Evolutionary conservation across 2,888 invertebrate genomes (phyloP).

Genomic region (Patella ulyssiponensis): DNA sequence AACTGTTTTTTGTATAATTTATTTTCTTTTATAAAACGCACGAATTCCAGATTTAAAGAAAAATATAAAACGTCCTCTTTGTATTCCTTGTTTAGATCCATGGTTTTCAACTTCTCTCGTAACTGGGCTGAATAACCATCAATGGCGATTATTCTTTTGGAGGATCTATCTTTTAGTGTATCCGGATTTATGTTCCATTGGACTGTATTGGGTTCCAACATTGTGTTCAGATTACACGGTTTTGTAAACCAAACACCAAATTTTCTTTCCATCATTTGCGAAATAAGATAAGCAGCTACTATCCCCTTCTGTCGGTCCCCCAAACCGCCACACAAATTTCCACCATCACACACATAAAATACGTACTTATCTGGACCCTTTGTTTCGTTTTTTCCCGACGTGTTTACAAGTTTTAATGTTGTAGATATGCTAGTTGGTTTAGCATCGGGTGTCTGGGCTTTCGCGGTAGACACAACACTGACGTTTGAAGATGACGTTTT

Average conservation of each 20-base stretch:
- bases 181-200: slow-evolving; percentile 14
- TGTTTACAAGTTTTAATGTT: too few species aligned
- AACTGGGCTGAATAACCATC: slow-evolving; percentile 8
- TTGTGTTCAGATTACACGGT: slow-evolving; percentile 31
- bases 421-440: too few species aligned
- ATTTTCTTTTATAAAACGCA: slow-evolving; percentile 22
- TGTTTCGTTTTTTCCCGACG: too few species aligned
- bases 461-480: too few species aligned
- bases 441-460: too few species aligned
- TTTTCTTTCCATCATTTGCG: slow-evolving; percentile 29
- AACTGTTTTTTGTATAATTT: background rate
- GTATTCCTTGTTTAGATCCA: slow-evolving; percentile 13
- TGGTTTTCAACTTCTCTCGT: background rate
- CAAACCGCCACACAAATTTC: slow-evolving; percentile 34
- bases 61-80: slow-evolving; percentile 18
- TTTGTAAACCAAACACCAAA: slow-evolving; percentile 34
- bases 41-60: slow-evolving; percentile 29
- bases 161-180: background rate
- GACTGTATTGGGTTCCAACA: slow-evolving; percentile 21
- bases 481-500: too few species aligned
- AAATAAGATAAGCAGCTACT: slow-evolving; percentile 32
- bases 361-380: background rate
- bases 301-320: slow-evolving; percentile 40
- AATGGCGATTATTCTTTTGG: slow-evolving; percentile 5
- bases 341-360: background rate